These are phyloP conservation scores for Myotis findleyi DNA, from an alignment of 2,797 vertebrate species.

Conservation along the genomic window DNA sequence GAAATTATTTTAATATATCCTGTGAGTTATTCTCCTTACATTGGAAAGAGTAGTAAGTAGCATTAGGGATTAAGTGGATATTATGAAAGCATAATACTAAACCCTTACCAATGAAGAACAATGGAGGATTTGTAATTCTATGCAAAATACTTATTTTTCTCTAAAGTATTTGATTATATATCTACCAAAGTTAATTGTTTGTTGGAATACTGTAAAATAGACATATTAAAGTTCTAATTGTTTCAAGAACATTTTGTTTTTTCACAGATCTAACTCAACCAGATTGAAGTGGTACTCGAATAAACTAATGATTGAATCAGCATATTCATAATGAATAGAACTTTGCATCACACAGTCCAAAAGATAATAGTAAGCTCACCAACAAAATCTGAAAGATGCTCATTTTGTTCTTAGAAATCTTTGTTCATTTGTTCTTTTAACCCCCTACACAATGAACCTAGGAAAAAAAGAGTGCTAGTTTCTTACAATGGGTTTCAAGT, in stretches of 20 bases:
- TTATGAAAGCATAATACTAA: neutral
- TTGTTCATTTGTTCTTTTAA: neutral
- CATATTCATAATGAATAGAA: neutral
- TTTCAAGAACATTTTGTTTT: neutral
- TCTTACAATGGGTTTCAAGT: slow-evolving; percentile 17
- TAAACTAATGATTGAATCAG: neutral
- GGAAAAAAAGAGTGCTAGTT: neutral
- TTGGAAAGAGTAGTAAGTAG: neutral
- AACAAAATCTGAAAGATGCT: neutral
- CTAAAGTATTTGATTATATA: neutral
- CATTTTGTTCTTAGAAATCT: neutral
- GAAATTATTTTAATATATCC: neutral
- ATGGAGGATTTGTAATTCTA: neutral
- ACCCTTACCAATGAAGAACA: neutral
- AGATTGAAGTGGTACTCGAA: neutral
- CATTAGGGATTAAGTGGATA: neutral
- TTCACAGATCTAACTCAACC: neutral
- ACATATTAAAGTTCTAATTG: neutral
- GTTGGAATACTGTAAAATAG: neutral
- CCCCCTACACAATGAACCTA: neutral
- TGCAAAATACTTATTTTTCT: neutral
- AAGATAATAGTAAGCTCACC: neutral
- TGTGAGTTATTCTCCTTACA: neutral
- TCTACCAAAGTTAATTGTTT: neutral
- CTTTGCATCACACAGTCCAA: neutral